Evolutionary conservation across 1,140 invertebrate genomes (phyloP).

Genomic region (Mycetomoellerius zeteki): DNA sequence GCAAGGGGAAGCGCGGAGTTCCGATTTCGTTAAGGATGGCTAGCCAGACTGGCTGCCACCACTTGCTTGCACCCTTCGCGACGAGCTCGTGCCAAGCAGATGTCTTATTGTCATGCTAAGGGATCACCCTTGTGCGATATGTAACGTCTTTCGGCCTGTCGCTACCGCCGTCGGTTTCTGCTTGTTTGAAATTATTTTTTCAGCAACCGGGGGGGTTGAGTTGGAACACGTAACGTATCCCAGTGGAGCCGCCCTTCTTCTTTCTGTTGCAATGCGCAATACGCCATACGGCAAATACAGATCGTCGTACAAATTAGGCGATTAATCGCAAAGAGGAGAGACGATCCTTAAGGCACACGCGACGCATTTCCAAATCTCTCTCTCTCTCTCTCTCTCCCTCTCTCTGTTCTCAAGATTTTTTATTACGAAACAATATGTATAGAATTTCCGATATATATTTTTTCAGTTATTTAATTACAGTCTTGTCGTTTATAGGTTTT

Average conservation of each 20-base stretch:
- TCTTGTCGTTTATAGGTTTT: neutral
- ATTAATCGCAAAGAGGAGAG: conserved; percentile 33
- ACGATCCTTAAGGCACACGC: neutral
- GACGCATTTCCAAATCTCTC: neutral
- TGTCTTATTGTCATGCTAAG: conserved; percentile 83
- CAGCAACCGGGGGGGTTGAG: conserved; percentile 40
- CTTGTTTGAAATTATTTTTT: conserved; percentile 77
- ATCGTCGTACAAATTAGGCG: conserved; percentile 57
- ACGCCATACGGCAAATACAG: conserved; percentile 33
- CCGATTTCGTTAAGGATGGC: conserved; percentile 76
- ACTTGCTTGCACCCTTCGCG: conserved; percentile 72
- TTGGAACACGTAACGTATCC: conserved; percentile 42
- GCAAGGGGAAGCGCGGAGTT: conserved; percentile 38
- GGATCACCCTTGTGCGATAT: conserved; percentile 71
- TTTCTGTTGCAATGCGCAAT: conserved; percentile 8
- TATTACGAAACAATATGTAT: too few relatives aligned
- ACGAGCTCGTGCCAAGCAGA: conserved; percentile 80
- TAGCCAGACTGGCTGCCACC: conserved; percentile 67
- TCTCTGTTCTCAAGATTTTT: neutral
- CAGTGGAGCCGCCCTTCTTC: neutral
- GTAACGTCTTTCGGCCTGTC: conserved; percentile 77
- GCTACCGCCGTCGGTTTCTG: conserved; percentile 68
- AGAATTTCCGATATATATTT: neutral
- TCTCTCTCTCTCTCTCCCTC: too few relatives aligned
- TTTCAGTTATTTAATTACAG: neutral